These are phyloP conservation scores for Drosophila cyrtoloma DNA, from an alignment of 2,888 invertebrate genomes.

Conservation along the genomic window DNA sequence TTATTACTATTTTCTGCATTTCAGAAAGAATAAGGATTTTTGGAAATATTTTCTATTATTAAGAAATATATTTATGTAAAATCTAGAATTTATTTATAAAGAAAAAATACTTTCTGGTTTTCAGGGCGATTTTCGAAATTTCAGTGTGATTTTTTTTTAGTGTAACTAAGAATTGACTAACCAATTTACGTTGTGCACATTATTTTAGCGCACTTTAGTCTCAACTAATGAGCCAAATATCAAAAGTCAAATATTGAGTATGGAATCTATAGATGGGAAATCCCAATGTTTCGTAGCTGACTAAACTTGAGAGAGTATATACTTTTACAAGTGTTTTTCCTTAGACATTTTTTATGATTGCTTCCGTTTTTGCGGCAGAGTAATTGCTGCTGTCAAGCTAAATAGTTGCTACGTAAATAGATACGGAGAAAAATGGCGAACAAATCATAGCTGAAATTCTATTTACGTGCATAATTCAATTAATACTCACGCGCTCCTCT, in stretches of 20 bases:
- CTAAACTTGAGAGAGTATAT: background rate
- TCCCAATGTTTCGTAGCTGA: background rate
- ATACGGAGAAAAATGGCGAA: background rate
- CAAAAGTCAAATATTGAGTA: background rate
- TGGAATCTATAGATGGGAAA: background rate
- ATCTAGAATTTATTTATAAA: background rate
- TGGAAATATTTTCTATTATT: background rate
- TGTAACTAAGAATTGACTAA: background rate
- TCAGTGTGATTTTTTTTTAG: background rate
- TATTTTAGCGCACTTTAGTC: background rate
- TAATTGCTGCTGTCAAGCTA: background rate
- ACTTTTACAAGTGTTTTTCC: background rate
- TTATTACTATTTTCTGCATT: background rate
- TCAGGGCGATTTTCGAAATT: background rate
- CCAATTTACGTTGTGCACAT: background rate
- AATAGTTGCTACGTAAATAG: background rate
- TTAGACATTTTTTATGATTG: background rate
- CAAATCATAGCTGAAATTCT: background rate
- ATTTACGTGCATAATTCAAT: constrained; percentile 4
- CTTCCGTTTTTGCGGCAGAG: background rate
- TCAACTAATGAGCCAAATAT: background rate
- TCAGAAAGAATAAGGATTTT: background rate
- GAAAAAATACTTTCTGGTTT: background rate
- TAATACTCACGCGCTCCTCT: constrained; percentile 42
- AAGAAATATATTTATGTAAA: background rate